These are phyloP conservation scores for Planiliza haematocheilus DNA, from an alignment of 2,113 vertebrate genomes.

Conservation along the genomic window DNA sequence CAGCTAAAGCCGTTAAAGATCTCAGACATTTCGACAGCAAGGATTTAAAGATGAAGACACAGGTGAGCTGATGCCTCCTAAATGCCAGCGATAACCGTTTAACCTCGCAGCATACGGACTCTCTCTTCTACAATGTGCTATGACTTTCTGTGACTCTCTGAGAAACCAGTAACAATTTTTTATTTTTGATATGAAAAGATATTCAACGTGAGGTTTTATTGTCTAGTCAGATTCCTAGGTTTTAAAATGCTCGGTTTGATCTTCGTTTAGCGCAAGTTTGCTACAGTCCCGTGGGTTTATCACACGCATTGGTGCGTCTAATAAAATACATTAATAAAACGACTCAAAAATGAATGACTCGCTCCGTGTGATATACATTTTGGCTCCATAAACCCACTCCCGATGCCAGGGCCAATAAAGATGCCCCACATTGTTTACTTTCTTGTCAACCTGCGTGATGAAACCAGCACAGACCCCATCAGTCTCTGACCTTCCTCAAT, in stretches of 20 bases:
- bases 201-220: neutral
- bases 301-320: slow-evolving; percentile 3
- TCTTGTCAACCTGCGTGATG: slow-evolving; percentile 26
- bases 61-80: too few species aligned
- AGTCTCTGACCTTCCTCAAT: slow-evolving; percentile 13
- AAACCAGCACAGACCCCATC: slow-evolving; percentile 28
- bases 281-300: too few species aligned
- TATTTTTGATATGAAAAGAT: too few species aligned
- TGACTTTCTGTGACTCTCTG: too few species aligned
- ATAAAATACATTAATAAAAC: slow-evolving; percentile 41
- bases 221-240: too few species aligned
- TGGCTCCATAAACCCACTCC: slow-evolving; percentile 42
- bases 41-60: too few species aligned
- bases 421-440: slow-evolving; percentile 39
- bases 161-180: too few species aligned
- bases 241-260: neutral
- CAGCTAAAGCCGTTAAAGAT: too few species aligned
- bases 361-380: slow-evolving; percentile 42
- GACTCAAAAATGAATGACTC: slow-evolving; percentile 26
- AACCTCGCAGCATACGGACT: too few species aligned
- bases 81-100: too few species aligned
- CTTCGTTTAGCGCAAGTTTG: neutral
- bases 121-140: too few species aligned
- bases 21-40: too few species aligned
- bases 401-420: slow-evolving; percentile 41